Evolutionary conservation across 1,140 invertebrate genomes (phyloP), one percentile per base, ranked within the genome.

Genomic region (Halictus rubicundus): DNA sequence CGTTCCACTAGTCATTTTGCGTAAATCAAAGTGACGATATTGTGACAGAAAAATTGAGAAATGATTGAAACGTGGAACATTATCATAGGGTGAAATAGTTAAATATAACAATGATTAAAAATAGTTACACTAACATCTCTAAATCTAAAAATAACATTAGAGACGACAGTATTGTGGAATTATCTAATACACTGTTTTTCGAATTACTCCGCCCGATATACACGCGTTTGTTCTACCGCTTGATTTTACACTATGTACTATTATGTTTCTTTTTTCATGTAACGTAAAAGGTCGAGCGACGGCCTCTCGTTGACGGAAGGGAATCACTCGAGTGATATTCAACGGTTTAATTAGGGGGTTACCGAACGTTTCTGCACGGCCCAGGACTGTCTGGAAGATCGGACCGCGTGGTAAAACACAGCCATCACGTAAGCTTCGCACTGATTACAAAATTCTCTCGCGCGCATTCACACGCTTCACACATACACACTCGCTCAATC

Each of bases 361-460:
- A 78, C 76, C 49, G 76, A 78, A 78, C 69, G 60, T 78, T 78
- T 78, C 76, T 78, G 76, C 76, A 68, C 76, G 76, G 76, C 60
- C 76, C 76, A 78, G 76, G 76, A 78, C 52, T 64, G 60, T 68
- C 76, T 78, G 76, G 76, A 78, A 78, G 76, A 78, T 72, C 68
- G 76, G 76, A 71, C 76, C 76, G 76, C 76, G 76, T 78, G 69
- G 76, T 78, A 78, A 78, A 78, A 78, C 76, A 78, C 76, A 78
- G 76, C 76, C 76, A 78, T 78, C 76, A 78, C 76, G 76, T 78
- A 78, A 78, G 76, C 76, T 78, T 78, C 76, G 76, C 76, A 78
- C 76, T 72, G 76, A 78, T 72, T 78, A 78, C 39, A 78, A 78
- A 78, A 73, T 27, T 73, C 57, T 59, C 42, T 69, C 59, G 16